Evolutionary conservation across 2,113 vertebrate species (phyloP), one percentile per base, ranked within the genome.

Genomic region (Xiphophorus maculatus): DNA sequence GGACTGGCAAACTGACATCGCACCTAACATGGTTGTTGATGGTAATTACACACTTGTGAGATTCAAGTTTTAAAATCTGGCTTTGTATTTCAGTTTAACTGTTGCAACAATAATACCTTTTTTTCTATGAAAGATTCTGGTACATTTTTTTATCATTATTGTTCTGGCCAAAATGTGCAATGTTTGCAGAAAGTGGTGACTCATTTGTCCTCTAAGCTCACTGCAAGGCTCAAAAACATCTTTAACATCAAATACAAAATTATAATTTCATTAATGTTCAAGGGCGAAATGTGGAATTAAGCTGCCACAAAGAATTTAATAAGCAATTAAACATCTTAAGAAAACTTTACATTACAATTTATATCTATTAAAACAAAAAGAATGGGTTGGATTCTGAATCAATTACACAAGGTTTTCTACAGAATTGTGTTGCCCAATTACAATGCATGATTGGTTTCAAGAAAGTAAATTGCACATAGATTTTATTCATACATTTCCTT

Each of bases 401-500:
- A 48, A 48, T 48, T 48, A 19, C 4, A 5, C 5, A 58, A n/a
- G 22, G 10, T 58, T 25, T 58, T 58, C 7, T 58, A n/a, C 25
- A n/a, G 51, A 58, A n/a, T 58, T 58, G 7, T n/a, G 51, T 9
- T n/a, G 22, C 25, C 25, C 51, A 58, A 58, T 25, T 58, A 25
- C 19, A 58, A 54, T 54, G 22, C 2, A 17, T 54, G 22, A 54
- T 22, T 54, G 51, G 51, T 25, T 54, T 25, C 44, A n/a, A n/a
- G 19, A n/a, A 54, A 54, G 51, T 54, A 22, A n/a, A 37, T 54
- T 54, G n/a, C 62, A 63, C 6, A 30, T 17, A 17, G n/a, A 79
- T 77, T 77, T 74, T 72, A 65, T 74, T 66, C 28, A 78, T 80
- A 76, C 0, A 66, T 82, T 77, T 87, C 32, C 35, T 69, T 44